Percentiles rank a stretch among this genome's conserved stretches.
phyloP scores from a whole-genome alignment of 2,888 invertebrate genomes.

The Alentia gelatinosa region DNA sequence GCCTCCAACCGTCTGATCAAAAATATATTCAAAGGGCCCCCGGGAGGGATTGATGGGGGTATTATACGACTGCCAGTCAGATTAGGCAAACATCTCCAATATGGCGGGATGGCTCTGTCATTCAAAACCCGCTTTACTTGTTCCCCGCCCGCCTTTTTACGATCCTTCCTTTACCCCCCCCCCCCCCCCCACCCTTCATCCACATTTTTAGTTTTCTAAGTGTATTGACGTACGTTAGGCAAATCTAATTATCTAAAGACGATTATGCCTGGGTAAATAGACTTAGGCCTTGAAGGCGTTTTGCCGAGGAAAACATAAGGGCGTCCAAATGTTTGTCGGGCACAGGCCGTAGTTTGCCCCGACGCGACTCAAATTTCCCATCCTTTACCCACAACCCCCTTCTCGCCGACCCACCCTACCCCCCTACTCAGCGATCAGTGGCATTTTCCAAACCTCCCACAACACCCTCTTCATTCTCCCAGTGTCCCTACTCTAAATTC shows the following conservation, averaged over 20 bases:
- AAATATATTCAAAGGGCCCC: neutral
- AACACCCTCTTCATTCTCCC: no score
- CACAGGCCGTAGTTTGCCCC: neutral
- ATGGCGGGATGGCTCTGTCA: neutral
- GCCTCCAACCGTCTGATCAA: neutral
- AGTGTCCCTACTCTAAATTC: no score
- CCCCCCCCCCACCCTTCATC: neutral
- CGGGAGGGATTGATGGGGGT: neutral
- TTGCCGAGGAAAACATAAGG: neutral
- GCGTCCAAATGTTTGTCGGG: neutral
- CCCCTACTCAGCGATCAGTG: no score
- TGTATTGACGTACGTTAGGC: neutral
- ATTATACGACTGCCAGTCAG: neutral
- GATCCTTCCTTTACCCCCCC: neutral
- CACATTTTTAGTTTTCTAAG: neutral
- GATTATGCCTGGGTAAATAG: neutral
- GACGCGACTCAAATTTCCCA: neutral
- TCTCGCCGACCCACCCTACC: neutral
- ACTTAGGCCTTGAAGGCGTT: neutral
- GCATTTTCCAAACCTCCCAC: no score
- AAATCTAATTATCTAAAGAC: neutral
- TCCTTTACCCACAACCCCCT: neutral
- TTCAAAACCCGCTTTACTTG: neutral
- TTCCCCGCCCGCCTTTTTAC: neutral
- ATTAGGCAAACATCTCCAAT: neutral